Evolutionary conservation across 2,888 invertebrate genomes (phyloP), one percentile per base, ranked within the genome.

Genomic region (Trichopria drosophilae): DNA sequence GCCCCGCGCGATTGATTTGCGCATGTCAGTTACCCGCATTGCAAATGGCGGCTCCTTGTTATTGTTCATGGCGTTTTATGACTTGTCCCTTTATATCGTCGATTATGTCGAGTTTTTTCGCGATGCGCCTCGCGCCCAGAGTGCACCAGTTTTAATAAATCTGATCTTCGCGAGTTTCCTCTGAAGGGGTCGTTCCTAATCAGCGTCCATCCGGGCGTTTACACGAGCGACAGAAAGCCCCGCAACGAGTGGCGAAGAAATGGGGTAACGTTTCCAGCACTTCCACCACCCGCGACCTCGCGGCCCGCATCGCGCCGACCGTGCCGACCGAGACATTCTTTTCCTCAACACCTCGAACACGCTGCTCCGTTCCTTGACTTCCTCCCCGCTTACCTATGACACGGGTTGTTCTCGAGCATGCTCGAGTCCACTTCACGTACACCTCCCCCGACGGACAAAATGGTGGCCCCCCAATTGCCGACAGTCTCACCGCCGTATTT

Each of bases 11-110:
- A 77, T 77, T 76, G 77, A 77, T 77, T 77, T 77, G 86, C 85
- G 86, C 86, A 86, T 83, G 84, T 83, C 84, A 84, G 82, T 83
- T 83, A 83, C 82, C 68, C 71, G 86, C 86, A 92, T 90, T 91
- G 90, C 91, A 93, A 93, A 94, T 94, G 93, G 93, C 93, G 92
- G 88, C 91, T 70, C 87, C 90, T 92, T 94, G 93, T 93, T 93
- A 92, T 93, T 93, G 93, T 93, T 93, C 88, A 89, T 88, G 88
- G 88, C 86, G 88, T 88, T 75, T 75, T 73, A 73, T 72, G 75
- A 75, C 71, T 72, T 72, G 72, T 72, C 71, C 71, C 72, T 72
- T 72, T 72, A 72, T 72, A 72, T 71, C 69, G 66, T 66, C 71
- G 72, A 71, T 72, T 69, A 72, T 71, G 71, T 70, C 68, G 69